A percentile compares a stretch with the other conserved stretches of the same genome.
These are phyloP conservation scores for Sorex araneus DNA, from an alignment of 2,113 vertebrate species.

Conservation along the genomic window DNA sequence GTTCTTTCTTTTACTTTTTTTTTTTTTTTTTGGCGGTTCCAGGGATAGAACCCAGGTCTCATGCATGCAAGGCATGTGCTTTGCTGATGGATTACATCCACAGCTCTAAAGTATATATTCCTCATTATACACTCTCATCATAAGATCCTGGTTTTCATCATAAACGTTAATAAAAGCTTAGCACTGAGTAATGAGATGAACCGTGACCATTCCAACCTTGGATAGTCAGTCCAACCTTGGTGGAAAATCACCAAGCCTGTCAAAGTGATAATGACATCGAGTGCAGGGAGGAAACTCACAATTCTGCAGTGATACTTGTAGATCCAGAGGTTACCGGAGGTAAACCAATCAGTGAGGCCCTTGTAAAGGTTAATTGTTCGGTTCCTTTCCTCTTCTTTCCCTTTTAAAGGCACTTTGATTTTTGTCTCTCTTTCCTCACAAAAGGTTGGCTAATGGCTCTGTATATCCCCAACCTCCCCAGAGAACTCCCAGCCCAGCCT, in stretches of 20 bases:
- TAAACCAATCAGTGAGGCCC: neutral
- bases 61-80: too few species aligned
- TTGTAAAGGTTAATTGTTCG: neutral
- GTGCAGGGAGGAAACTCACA: neutral
- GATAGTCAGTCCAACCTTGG: neutral
- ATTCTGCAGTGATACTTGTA: neutral
- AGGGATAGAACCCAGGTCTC: too few species aligned
- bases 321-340: neutral
- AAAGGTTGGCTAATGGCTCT: neutral
- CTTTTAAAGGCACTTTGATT: neutral
- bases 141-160: neutral
- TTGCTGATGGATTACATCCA: too few species aligned
- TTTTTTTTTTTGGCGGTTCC: too few species aligned
- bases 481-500: neutral
- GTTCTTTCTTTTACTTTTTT: too few species aligned
- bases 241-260: neutral
- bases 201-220: neutral
- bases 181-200: neutral
- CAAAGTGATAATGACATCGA: neutral
- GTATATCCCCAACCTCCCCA: neutral
- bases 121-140: neutral
- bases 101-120: neutral
- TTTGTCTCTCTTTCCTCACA: neutral
- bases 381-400: neutral
- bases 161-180: neutral